These are phyloP conservation scores for Caerostris darwini DNA, from an alignment of 1,140 invertebrate genomes.

Conservation along the genomic window DNA sequence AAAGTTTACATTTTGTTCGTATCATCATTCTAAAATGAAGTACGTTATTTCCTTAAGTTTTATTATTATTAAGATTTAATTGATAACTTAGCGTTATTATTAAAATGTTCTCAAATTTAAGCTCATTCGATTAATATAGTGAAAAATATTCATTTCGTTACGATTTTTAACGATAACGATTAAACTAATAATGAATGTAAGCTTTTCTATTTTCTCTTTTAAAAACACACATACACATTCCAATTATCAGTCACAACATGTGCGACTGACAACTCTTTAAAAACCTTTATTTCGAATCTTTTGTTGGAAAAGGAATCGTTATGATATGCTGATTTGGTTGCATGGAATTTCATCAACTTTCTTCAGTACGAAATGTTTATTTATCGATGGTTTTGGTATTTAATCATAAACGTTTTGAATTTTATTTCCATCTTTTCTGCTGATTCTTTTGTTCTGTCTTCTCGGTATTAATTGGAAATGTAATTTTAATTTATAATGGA, in stretches of 20 bases:
- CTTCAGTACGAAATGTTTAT: not conserved
- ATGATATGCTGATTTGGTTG: not conserved
- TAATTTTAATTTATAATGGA: not conserved
- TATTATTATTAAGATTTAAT: too few relatives aligned
- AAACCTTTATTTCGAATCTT: slow-evolving; percentile 21
- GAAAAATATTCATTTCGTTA: too few relatives aligned
- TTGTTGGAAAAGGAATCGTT: slow-evolving; percentile 32
- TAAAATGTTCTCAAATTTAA: too few relatives aligned
- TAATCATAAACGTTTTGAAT: not conserved
- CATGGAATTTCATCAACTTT: not conserved
- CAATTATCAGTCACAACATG: slow-evolving; percentile 48
- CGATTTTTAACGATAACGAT: too few relatives aligned
- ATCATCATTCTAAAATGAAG: too few relatives aligned
- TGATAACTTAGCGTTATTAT: too few relatives aligned
- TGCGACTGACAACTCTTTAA: slow-evolving; percentile 54
- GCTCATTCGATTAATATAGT: too few relatives aligned
- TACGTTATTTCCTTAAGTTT: too few relatives aligned
- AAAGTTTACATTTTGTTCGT: too few relatives aligned
- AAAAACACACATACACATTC: not conserved
- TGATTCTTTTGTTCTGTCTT: not conserved
- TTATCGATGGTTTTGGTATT: not conserved
- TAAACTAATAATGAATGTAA: too few relatives aligned
- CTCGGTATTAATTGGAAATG: not conserved
- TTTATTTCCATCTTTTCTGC: not conserved
- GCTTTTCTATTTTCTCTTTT: not conserved